Percentiles rank a stretch among this genome's conserved stretches.
phyloP scores from a whole-genome alignment of 2,888 invertebrate genomes.

The Cremastinae sp. region DNA sequence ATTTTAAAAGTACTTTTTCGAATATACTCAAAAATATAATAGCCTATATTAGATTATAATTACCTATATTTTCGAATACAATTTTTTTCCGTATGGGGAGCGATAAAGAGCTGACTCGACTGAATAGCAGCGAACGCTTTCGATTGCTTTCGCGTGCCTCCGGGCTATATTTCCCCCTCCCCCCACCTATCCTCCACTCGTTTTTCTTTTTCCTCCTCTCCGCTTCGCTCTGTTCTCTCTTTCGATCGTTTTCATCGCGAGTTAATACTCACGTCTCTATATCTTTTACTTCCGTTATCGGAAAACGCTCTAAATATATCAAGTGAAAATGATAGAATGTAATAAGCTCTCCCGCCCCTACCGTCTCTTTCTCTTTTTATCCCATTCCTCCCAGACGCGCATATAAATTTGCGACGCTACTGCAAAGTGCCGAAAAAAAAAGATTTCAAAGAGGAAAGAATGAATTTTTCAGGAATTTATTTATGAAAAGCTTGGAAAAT shows the following conservation, averaged over 20 bases:
- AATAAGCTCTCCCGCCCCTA: slow-evolving; percentile 26
- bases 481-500: neutral
- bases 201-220: too few species aligned
- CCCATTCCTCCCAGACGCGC: slow-evolving; percentile 15
- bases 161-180: slow-evolving; percentile 16
- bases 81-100: too few species aligned
- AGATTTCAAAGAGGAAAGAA: neutral
- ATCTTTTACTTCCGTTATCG: slow-evolving; percentile 51
- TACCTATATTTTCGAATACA: too few species aligned
- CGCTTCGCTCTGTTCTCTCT: slow-evolving; percentile 15
- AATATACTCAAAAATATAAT: too few species aligned
- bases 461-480: neutral
- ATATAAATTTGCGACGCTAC: slow-evolving; percentile 4
- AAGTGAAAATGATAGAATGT: slow-evolving; percentile 46
- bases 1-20: too few species aligned
- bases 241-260: slow-evolving; percentile 51
- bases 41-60: too few species aligned
- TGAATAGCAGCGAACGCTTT: slow-evolving; percentile 31
- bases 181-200: too few species aligned
- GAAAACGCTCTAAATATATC: slow-evolving; percentile 46
- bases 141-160: slow-evolving; percentile 48
- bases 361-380: slow-evolving; percentile 8
- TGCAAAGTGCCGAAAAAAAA: neutral
- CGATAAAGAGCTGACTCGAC: slow-evolving; percentile 36
- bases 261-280: slow-evolving; percentile 41